Conservation (phyloP, 2,113 vertebrate species). For the Brachyhypopomus occidentalis region DNA sequence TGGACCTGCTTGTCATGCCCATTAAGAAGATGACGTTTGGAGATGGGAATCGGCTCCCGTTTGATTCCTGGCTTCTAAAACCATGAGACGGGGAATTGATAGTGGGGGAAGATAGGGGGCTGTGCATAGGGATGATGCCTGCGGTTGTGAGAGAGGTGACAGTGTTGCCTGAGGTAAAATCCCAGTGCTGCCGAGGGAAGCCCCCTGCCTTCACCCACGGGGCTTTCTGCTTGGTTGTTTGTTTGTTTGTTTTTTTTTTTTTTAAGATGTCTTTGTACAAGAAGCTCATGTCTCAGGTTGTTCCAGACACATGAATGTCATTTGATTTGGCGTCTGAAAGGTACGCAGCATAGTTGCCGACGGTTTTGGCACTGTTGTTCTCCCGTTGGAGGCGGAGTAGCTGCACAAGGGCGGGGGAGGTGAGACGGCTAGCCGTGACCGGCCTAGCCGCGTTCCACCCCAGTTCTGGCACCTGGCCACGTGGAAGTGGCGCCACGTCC, state of each 20-base stretch:
- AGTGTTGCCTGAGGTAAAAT: constrained; percentile 17
- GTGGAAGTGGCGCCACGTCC: no score
- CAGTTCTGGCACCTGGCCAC: no score
- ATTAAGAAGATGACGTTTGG: constrained; percentile 73
- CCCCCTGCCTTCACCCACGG: no score
- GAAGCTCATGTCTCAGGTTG: background rate
- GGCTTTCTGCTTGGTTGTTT: background rate
- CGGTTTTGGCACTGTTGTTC: no score
- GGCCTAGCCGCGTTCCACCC: no score
- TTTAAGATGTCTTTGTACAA: background rate
- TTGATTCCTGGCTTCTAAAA: constrained; percentile 47
- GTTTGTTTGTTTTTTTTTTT: background rate
- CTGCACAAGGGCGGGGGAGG: no score
- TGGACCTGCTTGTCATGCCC: constrained; percentile 82
- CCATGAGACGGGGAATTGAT: constrained; percentile 34
- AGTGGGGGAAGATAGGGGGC: constrained; percentile 33
- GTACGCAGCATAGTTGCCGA: no score
- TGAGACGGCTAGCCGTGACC: no score
- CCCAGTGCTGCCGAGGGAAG: background rate
- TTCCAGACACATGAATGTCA: background rate
- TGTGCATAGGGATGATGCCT: constrained; percentile 21
- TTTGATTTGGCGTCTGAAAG: background rate
- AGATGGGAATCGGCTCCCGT: constrained; percentile 35
- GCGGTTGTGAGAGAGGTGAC: constrained; percentile 28
- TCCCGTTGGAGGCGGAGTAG: no score